These are phyloP conservation scores for Calliphora vomitoria DNA, from an alignment of 2,888 invertebrate species.

Conservation along the genomic window DNA sequence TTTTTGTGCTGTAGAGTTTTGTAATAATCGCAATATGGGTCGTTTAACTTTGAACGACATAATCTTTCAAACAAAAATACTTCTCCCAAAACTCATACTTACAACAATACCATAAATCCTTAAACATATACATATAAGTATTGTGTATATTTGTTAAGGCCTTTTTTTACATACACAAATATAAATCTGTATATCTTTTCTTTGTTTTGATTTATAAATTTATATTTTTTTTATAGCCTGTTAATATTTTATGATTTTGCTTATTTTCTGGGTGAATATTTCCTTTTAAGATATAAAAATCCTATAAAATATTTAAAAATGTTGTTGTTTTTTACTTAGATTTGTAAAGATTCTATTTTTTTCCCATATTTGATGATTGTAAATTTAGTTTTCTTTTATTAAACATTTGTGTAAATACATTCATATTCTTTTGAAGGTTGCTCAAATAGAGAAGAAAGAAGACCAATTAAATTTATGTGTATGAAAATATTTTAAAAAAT, in stretches of 20 bases:
- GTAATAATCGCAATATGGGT: conserved; percentile 51
- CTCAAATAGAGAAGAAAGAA: no score
- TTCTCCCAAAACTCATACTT: not conserved
- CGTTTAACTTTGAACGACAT: conserved; percentile 61
- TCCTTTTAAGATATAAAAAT: conserved; percentile 11
- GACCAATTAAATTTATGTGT: no score
- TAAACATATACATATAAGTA: not conserved
- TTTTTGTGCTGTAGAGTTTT: conserved; percentile 29
- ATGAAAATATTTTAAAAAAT: no score
- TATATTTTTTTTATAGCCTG: not conserved
- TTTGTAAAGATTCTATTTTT: not conserved
- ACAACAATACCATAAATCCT: not conserved
- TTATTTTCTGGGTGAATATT: not conserved
- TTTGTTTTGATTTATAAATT: conserved; percentile 10
- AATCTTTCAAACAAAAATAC: conserved; percentile 28
- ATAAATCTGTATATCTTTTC: conserved; percentile 1
- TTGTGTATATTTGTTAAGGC: no score
- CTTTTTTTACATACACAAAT: not conserved
- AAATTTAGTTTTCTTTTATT: no score
- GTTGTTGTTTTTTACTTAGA: not conserved
- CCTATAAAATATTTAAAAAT: conserved; percentile 5
- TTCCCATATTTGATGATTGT: not conserved
- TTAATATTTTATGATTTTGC: conserved; percentile 45
- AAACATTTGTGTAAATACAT: no score
- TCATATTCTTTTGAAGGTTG: no score